Conservation (phyloP, 1,140 invertebrate species). For the Pseudachorutes palmiensis region DNA sequence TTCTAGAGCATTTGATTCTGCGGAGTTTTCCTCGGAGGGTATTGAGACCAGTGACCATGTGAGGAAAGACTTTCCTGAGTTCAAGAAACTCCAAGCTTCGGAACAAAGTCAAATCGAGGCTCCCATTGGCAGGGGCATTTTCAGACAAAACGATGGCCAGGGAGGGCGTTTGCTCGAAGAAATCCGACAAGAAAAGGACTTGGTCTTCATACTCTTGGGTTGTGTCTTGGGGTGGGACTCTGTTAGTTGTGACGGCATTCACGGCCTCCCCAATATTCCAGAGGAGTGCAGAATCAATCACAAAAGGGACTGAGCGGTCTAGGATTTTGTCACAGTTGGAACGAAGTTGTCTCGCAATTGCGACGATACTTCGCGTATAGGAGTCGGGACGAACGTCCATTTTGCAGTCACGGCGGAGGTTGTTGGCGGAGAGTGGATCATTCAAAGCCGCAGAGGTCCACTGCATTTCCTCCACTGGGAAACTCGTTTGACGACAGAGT, state of each 20-base stretch:
- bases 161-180: conserved; percentile 35
- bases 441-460: too few relatives aligned
- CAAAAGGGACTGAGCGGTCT: conserved; percentile 29
- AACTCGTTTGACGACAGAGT: not conserved
- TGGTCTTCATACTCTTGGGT: conserved; percentile 17
- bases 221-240: conserved; percentile 14
- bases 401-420: too few relatives aligned
- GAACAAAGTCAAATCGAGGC: conserved; percentile 30
- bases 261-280: conserved; percentile 20
- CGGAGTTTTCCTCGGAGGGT: conserved; percentile 22
- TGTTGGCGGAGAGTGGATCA: too few relatives aligned
- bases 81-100: conserved; percentile 30
- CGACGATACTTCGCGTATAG: not conserved
- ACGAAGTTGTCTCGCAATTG: conserved; percentile 25
- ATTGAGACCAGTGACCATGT: conserved; percentile 17
- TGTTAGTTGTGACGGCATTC: conserved; percentile 18
- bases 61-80: conserved; percentile 28
- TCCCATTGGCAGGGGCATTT: conserved; percentile 4
- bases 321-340: conserved; percentile 35
- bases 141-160: conserved; percentile 22
- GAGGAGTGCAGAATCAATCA: conserved; percentile 28
- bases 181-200: conserved; percentile 30
- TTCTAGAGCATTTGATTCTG: conserved; percentile 33
- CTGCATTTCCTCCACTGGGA: not conserved
- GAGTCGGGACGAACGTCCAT: too few relatives aligned